phyloP scores from a whole-genome alignment of 1,140 invertebrate species.

The Brachionus sp. region DNA sequence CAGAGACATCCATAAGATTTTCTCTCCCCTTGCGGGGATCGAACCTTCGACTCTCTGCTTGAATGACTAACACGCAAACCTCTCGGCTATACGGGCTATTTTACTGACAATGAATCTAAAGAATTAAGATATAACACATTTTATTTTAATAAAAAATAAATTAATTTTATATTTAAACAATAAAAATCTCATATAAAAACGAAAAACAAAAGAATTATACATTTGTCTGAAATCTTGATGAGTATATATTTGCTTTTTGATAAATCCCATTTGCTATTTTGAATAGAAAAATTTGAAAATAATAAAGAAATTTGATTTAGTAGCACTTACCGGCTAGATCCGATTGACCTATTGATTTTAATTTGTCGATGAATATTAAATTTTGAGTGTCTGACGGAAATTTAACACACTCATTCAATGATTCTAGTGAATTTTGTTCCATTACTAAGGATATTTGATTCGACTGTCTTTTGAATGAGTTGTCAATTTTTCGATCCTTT shows the following conservation, averaged over 20 bases:
- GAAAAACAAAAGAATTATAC: background rate
- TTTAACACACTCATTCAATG: constrained; percentile 29
- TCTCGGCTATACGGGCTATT: no score
- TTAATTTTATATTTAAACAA: background rate
- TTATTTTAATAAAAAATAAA: constrained; percentile 41
- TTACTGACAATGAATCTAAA: no score
- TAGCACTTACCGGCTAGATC: background rate
- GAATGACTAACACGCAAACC: background rate
- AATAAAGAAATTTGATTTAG: background rate
- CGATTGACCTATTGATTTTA: constrained; percentile 40
- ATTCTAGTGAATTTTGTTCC: constrained; percentile 18
- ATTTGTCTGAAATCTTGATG: constrained; percentile 36
- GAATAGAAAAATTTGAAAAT: background rate
- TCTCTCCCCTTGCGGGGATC: no score
- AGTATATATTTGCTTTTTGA: constrained; percentile 34
- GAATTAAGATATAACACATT: background rate
- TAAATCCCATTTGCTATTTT: constrained; percentile 25
- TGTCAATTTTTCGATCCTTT: constrained; percentile 40
- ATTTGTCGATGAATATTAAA: constrained; percentile 27
- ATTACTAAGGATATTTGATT: constrained; percentile 34
- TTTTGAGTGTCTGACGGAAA: constrained; percentile 37
- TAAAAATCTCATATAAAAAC: background rate
- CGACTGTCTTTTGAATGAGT: constrained; percentile 42
- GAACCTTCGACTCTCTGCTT: no score
- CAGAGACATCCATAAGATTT: no score